These are phyloP conservation scores for Glandiceps talaboti DNA, from an alignment of 53 echinoderm and acorn worm species.

Conservation along the genomic window DNA sequence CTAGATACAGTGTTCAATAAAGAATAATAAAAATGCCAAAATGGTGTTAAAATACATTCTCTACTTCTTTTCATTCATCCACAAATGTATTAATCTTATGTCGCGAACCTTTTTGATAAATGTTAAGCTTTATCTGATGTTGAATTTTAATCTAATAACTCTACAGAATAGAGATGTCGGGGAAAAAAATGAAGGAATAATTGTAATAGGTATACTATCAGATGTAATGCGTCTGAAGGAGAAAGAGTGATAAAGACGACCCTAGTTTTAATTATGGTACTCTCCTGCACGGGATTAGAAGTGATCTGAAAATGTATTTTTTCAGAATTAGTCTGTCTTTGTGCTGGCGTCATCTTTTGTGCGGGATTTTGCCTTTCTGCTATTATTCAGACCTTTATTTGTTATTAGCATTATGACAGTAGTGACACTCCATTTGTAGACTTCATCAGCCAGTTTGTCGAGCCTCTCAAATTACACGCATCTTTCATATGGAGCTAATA, in stretches of 20 bases:
- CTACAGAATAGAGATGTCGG: too few species aligned
- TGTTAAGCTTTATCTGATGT: too few species aligned
- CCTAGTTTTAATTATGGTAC: not conserved
- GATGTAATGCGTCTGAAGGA: not conserved
- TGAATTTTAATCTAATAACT: too few species aligned
- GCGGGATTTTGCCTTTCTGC: not conserved
- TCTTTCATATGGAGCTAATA: not conserved
- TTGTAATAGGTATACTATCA: too few species aligned
- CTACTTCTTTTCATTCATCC: too few species aligned
- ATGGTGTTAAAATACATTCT: too few species aligned
- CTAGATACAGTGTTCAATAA: too few species aligned
- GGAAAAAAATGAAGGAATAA: too few species aligned
- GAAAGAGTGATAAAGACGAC: not conserved
- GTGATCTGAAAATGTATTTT: not conserved
- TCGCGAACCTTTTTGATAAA: too few species aligned
- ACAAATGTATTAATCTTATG: too few species aligned
- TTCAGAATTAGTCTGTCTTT: not conserved
- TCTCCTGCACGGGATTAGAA: not conserved
- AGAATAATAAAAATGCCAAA: too few species aligned
- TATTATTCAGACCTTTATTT: not conserved
- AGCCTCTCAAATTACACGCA: not conserved
- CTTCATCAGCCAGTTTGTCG: not conserved
- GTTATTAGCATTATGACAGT: not conserved
- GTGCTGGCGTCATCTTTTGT: not conserved
- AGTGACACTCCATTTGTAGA: not conserved